These are phyloP conservation scores for Siniperca scherzeri DNA, from an alignment of 2,797 vertebrate genomes.

Conservation along the genomic window DNA sequence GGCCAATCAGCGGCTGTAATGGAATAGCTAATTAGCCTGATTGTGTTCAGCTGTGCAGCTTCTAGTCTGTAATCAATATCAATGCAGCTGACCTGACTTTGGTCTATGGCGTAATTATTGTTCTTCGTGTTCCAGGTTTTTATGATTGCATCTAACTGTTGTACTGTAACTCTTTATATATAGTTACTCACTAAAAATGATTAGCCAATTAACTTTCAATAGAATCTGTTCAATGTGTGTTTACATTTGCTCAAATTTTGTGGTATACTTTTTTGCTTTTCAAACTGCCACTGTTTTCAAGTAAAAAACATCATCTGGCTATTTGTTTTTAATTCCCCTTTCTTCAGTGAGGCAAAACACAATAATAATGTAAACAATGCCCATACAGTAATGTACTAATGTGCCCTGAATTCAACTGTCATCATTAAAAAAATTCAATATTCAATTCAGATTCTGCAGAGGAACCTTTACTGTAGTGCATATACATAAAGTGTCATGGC, in stretches of 20 bases:
- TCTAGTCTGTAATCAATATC: slow-evolving; percentile 60
- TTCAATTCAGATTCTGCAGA: background rate
- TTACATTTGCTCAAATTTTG: background rate
- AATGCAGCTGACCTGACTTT: slow-evolving; percentile 55
- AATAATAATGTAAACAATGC: slow-evolving; percentile 27
- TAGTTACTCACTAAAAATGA: background rate
- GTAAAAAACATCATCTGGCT: slow-evolving; percentile 6
- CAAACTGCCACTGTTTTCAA: slow-evolving; percentile 14
- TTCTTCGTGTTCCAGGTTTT: slow-evolving; percentile 40
- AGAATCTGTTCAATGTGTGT: background rate
- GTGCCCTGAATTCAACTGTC: slow-evolving; percentile 12
- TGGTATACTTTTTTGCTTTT: too few species aligned
- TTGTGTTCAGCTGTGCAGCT: slow-evolving; percentile 66
- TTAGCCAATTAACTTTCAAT: background rate
- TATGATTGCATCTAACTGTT: slow-evolving; percentile 15
- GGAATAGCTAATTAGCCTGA: slow-evolving; percentile 66
- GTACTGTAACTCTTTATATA: slow-evolving; percentile 2
- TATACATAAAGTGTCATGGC: background rate
- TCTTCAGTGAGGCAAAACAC: slow-evolving; percentile 14
- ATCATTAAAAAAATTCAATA: slow-evolving; percentile 5
- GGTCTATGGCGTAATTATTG: slow-evolving; percentile 33
- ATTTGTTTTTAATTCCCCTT: slow-evolving; percentile 35
- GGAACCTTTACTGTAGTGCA: background rate
- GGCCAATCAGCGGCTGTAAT: slow-evolving; percentile 61
- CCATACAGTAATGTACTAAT: background rate